A percentile compares a stretch with the other conserved stretches of the same genome.
These are phyloP conservation scores for Spea multiplicata DNA, from an alignment of 2,113 vertebrate genomes.

Conservation along the genomic window DNA sequence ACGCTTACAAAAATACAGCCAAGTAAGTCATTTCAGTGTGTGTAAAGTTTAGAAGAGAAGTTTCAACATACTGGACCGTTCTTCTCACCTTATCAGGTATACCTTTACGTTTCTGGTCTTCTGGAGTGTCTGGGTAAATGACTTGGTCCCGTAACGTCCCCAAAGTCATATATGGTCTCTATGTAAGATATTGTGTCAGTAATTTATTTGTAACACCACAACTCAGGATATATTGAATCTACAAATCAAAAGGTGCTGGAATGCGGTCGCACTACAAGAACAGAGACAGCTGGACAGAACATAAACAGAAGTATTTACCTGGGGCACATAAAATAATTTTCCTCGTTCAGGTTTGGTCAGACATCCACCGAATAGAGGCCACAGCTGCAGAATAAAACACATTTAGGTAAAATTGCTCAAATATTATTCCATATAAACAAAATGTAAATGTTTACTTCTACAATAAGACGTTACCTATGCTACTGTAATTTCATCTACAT, in stretches of 20 bases:
- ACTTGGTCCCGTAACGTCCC: constrained; percentile 95
- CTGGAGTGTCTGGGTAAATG: constrained; percentile 90
- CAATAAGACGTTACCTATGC: too few relatives aligned
- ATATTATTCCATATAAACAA: too few relatives aligned
- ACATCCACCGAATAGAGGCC: constrained; percentile 91
- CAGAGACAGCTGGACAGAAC: too few relatives aligned
- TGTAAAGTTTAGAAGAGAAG: neutral
- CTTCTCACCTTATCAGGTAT: constrained; percentile 84
- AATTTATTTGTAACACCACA: too few relatives aligned
- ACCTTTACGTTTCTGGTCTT: constrained; percentile 85
- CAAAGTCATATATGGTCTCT: constrained; percentile 98
- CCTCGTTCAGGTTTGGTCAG: constrained; percentile 95
- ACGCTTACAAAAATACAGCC: neutral
- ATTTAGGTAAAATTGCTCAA: too few relatives aligned
- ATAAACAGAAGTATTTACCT: constrained; percentile 68
- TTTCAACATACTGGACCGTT: neutral
- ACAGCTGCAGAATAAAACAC: constrained; percentile 69
- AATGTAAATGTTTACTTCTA: too few relatives aligned
- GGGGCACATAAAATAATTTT: constrained; percentile 96
- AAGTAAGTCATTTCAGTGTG: neutral
- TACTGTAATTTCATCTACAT: too few relatives aligned
- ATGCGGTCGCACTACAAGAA: too few relatives aligned
- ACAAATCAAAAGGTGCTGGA: too few relatives aligned
- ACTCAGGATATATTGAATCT: too few relatives aligned
- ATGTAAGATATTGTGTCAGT: neutral